Percentiles rank a stretch among this genome's conserved stretches.
These are phyloP conservation scores for Euzetes globulus DNA, from an alignment of 2,888 invertebrate species.

Conservation along the genomic window DNA sequence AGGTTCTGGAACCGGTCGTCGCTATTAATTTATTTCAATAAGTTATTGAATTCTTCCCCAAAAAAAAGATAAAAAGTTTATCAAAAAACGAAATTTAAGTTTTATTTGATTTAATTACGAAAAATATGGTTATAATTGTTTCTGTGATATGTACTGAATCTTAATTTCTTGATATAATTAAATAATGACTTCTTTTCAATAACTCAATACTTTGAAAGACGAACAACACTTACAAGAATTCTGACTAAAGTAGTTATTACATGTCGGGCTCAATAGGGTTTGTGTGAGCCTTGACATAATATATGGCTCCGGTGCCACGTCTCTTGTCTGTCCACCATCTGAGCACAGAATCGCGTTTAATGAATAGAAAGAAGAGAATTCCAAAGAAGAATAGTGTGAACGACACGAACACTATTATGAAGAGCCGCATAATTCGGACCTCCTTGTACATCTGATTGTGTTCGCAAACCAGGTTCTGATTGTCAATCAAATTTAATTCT, in stretches of 20 bases:
- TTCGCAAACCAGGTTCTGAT: conserved; percentile 16
- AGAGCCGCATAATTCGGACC: conserved; percentile 18
- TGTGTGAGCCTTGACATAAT: conserved; percentile 36
- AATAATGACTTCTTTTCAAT: no score
- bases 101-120: no score
- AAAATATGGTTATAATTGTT: no score
- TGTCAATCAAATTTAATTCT: conserved; percentile 13
- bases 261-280: conserved; percentile 14
- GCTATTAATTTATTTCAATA: background rate
- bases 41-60: background rate
- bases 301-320: conserved; percentile 31
- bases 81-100: no score
- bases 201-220: no score
- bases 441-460: background rate
- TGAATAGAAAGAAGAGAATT: conserved; percentile 26
- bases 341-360: conserved; percentile 28
- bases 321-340: conserved; percentile 7
- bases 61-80: background rate
- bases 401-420: conserved; percentile 27
- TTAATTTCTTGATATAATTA: no score
- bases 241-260: no score
- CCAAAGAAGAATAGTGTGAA: conserved; percentile 31
- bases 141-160: no score
- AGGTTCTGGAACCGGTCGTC: conserved; percentile 30
- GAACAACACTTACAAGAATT: background rate